Evolutionary conservation across 1,140 invertebrate genomes (phyloP).

Genomic region (Diabrotica virgifera): DNA sequence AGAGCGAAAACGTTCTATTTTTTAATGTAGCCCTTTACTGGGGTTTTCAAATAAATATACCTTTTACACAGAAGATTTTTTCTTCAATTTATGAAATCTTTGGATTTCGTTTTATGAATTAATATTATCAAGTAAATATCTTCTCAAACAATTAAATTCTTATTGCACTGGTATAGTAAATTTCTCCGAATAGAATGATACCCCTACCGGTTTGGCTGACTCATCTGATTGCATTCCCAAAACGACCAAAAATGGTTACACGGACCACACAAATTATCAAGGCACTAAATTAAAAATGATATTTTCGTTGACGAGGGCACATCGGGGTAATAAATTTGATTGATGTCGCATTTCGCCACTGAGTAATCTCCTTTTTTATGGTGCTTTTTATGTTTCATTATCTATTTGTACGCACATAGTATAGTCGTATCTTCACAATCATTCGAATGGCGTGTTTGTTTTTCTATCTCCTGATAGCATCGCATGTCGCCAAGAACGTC

Average conservation of each 20-base stretch:
- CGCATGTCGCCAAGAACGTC: not conserved
- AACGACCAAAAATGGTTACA: not conserved
- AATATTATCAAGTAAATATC: too few relatives aligned
- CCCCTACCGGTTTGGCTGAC: too few relatives aligned
- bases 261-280: not conserved
- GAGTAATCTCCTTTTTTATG: not conserved
- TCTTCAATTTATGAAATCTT: too few relatives aligned
- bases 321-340: not conserved
- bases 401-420: not conserved
- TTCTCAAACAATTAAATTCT: too few relatives aligned
- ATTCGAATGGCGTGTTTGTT: not conserved
- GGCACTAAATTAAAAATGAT: not conserved
- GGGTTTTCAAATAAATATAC: too few relatives aligned
- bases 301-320: not conserved
- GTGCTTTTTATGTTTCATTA: not conserved
- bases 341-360: not conserved
- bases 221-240: too few relatives aligned
- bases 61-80: too few relatives aligned
- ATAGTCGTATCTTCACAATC: not conserved
- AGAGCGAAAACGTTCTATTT: too few relatives aligned
- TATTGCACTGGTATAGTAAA: too few relatives aligned
- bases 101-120: too few relatives aligned
- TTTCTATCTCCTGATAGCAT: not conserved
- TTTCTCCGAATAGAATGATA: too few relatives aligned
- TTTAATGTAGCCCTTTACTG: too few relatives aligned